phyloP scores from a whole-genome alignment of 2,797 vertebrate genomes.

The Amblyopsis hoosieri region DNA sequence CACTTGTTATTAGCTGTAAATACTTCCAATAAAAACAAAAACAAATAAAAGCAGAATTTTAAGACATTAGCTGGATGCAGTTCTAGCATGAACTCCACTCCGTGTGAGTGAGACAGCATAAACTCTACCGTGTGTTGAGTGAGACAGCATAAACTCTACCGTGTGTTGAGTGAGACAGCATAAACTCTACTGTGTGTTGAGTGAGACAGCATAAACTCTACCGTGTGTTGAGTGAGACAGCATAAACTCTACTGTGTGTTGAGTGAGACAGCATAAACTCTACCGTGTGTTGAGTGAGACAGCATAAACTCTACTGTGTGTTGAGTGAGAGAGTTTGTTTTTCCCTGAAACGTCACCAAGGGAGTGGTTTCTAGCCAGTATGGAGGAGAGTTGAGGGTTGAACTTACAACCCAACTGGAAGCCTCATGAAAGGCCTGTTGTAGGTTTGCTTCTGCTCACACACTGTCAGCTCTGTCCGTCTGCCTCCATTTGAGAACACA shows the following conservation, averaged over 20 bases:
- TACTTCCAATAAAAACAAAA: background rate
- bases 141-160: too few relatives aligned
- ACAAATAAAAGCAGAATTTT: too few relatives aligned
- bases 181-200: too few relatives aligned
- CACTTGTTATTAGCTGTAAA: background rate
- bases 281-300: background rate
- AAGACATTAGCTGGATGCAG: background rate
- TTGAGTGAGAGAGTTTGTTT: conserved; percentile 1
- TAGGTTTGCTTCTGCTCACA: conserved; percentile 32
- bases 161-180: too few relatives aligned
- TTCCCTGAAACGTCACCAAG: conserved; percentile 9
- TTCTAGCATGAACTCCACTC: too few relatives aligned
- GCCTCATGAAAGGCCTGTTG: conserved; percentile 41
- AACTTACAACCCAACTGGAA: conserved; percentile 41
- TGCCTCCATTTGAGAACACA: conserved; percentile 11
- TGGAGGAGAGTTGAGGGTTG: conserved; percentile 23
- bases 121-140: background rate
- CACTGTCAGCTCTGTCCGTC: conserved; percentile 34
- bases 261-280: background rate
- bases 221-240: background rate
- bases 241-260: background rate
- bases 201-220: background rate
- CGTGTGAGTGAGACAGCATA: background rate
- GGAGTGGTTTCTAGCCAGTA: conserved; percentile 9
- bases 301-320: background rate